phyloP scores from a whole-genome alignment of 1,140 invertebrate species.

The Heliconius hermathena region DNA sequence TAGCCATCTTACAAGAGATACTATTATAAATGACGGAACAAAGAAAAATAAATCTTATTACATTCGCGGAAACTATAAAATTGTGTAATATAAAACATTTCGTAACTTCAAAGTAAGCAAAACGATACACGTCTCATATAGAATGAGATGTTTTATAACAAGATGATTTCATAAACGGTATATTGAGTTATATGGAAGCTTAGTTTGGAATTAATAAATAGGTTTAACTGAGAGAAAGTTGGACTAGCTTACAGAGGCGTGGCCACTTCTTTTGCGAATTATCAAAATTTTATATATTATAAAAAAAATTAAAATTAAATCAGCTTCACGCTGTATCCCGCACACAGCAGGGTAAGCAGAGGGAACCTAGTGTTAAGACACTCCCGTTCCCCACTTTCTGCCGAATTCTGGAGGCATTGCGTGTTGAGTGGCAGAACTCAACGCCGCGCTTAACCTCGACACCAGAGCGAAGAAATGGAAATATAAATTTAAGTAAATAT shows the following conservation, averaged over 20 bases:
- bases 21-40: slow-evolving; percentile 26
- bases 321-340: no score
- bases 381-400: no score
- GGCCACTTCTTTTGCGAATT: neutral
- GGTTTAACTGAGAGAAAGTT: neutral
- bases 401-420: no score
- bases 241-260: neutral
- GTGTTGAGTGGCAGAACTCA: no score
- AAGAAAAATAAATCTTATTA: slow-evolving; percentile 22
- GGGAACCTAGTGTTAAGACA: no score
- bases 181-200: neutral
- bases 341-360: no score
- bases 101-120: slow-evolving; percentile 30
- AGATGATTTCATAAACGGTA: slow-evolving; percentile 22
- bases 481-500: no score
- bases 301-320: no score
- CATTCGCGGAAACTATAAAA: neutral
- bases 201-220: neutral
- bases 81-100: neutral
- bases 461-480: no score
- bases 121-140: slow-evolving; percentile 26
- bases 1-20: slow-evolving; percentile 22
- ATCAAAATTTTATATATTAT: neutral
- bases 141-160: slow-evolving; percentile 35
- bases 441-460: no score